These are phyloP conservation scores for Rhyacichthys aspro DNA, from an alignment of 2,797 vertebrate genomes.

Conservation along the genomic window DNA sequence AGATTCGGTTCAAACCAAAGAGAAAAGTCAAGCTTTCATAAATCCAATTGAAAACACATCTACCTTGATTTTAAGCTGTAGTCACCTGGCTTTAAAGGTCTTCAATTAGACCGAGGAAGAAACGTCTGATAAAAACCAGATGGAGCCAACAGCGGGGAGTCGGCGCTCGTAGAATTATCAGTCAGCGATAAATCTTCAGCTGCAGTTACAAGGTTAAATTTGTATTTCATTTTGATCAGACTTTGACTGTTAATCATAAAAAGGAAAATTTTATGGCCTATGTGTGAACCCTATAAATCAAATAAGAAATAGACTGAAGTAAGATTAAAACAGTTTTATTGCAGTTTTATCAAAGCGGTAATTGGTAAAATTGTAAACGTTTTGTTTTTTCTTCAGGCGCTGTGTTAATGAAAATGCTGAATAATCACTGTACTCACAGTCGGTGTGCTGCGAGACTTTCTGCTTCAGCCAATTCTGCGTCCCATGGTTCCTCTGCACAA, in stretches of 20 bases:
- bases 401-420: not conserved
- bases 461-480: slow-evolving; percentile 76
- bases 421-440: slow-evolving; percentile 66
- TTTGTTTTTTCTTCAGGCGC: not conserved
- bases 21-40: too few relatives aligned
- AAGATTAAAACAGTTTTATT: not conserved
- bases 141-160: not conserved
- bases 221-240: not conserved
- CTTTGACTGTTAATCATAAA: not conserved
- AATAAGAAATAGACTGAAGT: too few relatives aligned
- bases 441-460: slow-evolving; percentile 66
- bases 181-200: not conserved
- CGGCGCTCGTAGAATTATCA: not conserved
- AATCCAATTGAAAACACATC: too few relatives aligned
- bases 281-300: not conserved
- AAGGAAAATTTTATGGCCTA: not conserved
- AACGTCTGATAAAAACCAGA: not conserved
- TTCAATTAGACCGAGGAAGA: not conserved
- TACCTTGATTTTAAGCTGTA: too few relatives aligned
- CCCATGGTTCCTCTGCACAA: slow-evolving; percentile 79
- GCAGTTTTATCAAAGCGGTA: not conserved
- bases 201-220: not conserved
- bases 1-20: too few relatives aligned
- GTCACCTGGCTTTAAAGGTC: not conserved
- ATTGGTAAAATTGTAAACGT: not conserved